These are phyloP conservation scores for Ophioninae sp. DNA, from an alignment of 2,888 invertebrate species.

Conservation along the genomic window DNA sequence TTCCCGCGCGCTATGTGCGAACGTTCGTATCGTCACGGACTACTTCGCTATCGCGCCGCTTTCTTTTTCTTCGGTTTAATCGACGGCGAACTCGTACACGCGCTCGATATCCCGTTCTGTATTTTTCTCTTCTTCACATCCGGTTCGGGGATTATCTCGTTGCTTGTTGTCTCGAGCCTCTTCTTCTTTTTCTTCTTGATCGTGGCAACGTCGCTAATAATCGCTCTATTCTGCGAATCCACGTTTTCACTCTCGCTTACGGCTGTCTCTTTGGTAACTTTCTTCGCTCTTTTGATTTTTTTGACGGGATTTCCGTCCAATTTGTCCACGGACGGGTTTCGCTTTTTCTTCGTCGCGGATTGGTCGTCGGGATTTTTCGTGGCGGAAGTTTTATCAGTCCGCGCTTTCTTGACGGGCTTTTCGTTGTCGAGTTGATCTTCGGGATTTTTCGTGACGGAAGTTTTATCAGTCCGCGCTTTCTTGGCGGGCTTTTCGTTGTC, in stretches of 20 bases:
- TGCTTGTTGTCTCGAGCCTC: constrained; percentile 63
- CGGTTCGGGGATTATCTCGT: constrained; percentile 50
- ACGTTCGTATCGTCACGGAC: constrained; percentile 20
- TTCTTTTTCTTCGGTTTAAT: constrained; percentile 67
- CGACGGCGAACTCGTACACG: constrained; percentile 29
- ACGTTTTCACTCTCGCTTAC: constrained; percentile 37
- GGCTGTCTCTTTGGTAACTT: constrained; percentile 29
- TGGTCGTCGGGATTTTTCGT: not conserved
- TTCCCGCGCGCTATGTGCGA: not conserved
- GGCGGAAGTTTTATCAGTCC: not conserved
- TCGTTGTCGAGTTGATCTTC: not conserved
- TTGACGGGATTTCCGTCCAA: constrained; percentile 7
- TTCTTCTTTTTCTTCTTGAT: constrained; percentile 65
- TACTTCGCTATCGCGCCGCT: constrained; percentile 57
- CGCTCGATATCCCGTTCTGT: constrained; percentile 40
- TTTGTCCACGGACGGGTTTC: constrained; percentile 31
- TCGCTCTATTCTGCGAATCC: constrained; percentile 31
- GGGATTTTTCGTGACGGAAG: constrained; percentile 36
- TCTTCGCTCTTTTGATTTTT: constrained; percentile 43
- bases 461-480: constrained; percentile 5
- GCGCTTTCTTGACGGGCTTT: constrained; percentile 10
- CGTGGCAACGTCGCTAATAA: not conserved
- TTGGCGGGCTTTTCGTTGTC: not conserved
- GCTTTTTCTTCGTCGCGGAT: constrained; percentile 54
- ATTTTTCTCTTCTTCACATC: constrained; percentile 55